Evolutionary conservation across 1,140 invertebrate species (phyloP), one percentile per base, ranked within the genome.

Genomic region (Euwallacea similis): DNA sequence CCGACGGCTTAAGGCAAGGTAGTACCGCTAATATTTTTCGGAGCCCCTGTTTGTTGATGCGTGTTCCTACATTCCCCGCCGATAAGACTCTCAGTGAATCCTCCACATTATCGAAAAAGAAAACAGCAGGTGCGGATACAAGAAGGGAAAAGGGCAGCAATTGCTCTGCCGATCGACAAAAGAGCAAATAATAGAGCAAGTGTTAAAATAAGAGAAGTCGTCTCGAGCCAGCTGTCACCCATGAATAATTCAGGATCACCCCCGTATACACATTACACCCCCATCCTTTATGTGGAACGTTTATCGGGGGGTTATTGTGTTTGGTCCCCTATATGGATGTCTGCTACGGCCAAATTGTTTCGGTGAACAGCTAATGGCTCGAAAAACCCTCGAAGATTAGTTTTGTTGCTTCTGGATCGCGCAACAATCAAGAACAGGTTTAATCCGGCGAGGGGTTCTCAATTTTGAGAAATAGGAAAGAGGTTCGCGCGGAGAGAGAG

Each of bases 141-240:
- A 33, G 21, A 4, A 33, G 21, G 21, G 21, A 33, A 33, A 33
- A 33, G 21, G 21, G 21, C 21, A 33, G 21, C 21, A 33, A 33
- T 33, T 33, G 21, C 21, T 33, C 21, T 33, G 21, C 46, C 46
- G 13, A 13, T 50, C 46, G 13, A 13, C 46, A 63, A 63, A 63
- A 47, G 42, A 63, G 42, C 61, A 63, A 63, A 63, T 63, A 63
- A 63, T 63, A 63, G 61, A 63, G 61, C 61, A 63, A 63, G 61
- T 63, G 61, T 63, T 63, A 63, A 63, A 63, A 47, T 63, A 63
- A 63, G 61, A 63, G 61, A 63, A 63, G 61, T 63, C 61, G 61
- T 63, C 61, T 63, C 43, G 61, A 42, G 61, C 61, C 61, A 46
- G 61, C 61, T 63, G 61, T 63, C 43, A 21, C 42, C 61, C 61